Evolutionary conservation across 2,888 invertebrate species (phyloP).

Genomic region (Hirtodrosophila duncani): DNA sequence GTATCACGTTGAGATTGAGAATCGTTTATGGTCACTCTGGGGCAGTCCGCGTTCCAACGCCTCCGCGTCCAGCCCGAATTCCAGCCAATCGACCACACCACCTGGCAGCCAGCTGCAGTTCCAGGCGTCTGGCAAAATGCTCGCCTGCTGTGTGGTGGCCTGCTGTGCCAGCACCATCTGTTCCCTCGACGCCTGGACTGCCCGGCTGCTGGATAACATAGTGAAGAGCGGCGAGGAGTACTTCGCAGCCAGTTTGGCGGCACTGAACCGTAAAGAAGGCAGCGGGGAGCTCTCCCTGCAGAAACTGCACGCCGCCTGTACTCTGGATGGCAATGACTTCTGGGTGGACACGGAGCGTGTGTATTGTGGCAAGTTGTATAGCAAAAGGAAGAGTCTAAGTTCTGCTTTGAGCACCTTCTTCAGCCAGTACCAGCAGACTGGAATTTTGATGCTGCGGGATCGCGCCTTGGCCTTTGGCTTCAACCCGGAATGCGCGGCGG

Average conservation of each 20-base stretch:
- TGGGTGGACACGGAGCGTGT: slow-evolving; percentile 80
- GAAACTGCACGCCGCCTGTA: slow-evolving; percentile 80
- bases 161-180: slow-evolving; percentile 81
- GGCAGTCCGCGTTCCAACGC: slow-evolving; percentile 81
- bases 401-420: slow-evolving; percentile 82
- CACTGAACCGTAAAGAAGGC: slow-evolving; percentile 78
- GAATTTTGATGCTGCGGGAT: slow-evolving; percentile 80
- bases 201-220: slow-evolving; percentile 81
- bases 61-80: background rate
- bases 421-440: slow-evolving; percentile 78
- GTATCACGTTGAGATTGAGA: slow-evolving; percentile 84
- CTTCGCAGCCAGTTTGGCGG: slow-evolving; percentile 79
- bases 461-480: slow-evolving; percentile 80
- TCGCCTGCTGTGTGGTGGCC: slow-evolving; percentile 82
- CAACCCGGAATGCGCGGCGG: slow-evolving; percentile 52
- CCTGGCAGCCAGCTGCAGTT: background rate
- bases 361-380: slow-evolving; percentile 82
- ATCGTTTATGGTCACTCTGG: slow-evolving; percentile 83
- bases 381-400: slow-evolving; percentile 81
- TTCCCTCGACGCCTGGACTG: slow-evolving; percentile 82
- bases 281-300: slow-evolving; percentile 80
- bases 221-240: slow-evolving; percentile 81
- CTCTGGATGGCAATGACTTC: slow-evolving; percentile 80
- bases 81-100: no score
- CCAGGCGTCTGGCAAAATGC: slow-evolving; percentile 80